These are phyloP conservation scores for Panurus biarmicus DNA, from an alignment of 2,113 vertebrate species.

Conservation along the genomic window DNA sequence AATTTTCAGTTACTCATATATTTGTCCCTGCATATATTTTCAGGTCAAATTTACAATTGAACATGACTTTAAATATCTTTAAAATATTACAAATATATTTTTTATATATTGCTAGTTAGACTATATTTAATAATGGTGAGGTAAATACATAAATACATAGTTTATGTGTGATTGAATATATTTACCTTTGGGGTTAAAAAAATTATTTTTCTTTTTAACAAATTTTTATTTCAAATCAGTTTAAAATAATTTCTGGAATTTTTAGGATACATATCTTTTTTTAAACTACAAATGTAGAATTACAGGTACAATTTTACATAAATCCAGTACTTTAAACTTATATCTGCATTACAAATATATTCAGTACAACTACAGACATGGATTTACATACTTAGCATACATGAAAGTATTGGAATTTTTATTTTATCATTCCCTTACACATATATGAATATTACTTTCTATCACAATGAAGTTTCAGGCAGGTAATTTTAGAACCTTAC, in stretches of 20 bases:
- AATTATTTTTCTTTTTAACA: not conserved
- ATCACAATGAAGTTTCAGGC: not conserved
- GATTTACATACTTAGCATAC: not conserved
- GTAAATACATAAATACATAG: not conserved
- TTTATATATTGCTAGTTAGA: not conserved
- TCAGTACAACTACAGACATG: not conserved
- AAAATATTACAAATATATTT: not conserved
- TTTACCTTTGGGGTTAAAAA: not conserved
- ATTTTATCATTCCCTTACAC: not conserved
- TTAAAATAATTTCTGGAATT: not conserved
- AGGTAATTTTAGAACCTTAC: not conserved
- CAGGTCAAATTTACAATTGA: not conserved
- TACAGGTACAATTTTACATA: not conserved
- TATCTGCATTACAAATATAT: not conserved
- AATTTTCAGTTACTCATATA: not conserved
- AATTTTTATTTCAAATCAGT: not conserved
- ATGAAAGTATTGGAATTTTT: not conserved
- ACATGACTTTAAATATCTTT: not conserved
- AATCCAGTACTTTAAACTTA: not conserved
- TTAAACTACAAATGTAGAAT: not conserved
- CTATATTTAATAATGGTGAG: not conserved
- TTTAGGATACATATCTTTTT: not conserved
- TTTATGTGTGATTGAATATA: not conserved
- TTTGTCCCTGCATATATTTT: not conserved
- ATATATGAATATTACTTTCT: not conserved